These are phyloP conservation scores for Chrysemys picta DNA, from an alignment of 2,113 vertebrate genomes.

Conservation along the genomic window DNA sequence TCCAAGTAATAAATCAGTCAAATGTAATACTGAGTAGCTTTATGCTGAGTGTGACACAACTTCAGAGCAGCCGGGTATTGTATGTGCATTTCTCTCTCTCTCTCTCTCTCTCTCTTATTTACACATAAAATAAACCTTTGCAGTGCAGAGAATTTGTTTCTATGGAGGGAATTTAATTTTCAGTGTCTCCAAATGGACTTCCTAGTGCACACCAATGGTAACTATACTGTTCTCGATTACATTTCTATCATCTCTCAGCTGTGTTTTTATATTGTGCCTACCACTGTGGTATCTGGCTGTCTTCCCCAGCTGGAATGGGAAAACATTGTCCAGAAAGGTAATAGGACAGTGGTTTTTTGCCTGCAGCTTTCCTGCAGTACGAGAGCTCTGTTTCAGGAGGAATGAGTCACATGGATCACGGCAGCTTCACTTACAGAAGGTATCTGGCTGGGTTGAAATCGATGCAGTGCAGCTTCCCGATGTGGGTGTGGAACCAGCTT, in stretches of 20 bases:
- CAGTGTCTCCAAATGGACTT: not conserved
- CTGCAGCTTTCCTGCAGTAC: not conserved
- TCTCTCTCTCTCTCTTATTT: not conserved
- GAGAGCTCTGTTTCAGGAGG: not conserved
- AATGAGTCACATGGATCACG: not conserved
- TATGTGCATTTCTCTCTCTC: fast-evolving
- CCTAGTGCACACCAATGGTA: not conserved
- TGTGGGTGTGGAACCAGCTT: not conserved
- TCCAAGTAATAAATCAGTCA: slow-evolving; percentile 24
- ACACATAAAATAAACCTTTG: not conserved
- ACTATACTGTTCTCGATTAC: not conserved
- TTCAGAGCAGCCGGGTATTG: slow-evolving; percentile 9
- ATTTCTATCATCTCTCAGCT: not conserved
- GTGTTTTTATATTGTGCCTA: not conserved
- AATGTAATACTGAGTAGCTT: slow-evolving; percentile 8
- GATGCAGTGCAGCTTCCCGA: not conserved
- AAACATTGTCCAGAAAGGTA: not conserved
- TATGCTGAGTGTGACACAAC: not conserved
- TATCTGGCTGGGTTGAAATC: slow-evolving; percentile 14
- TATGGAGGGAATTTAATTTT: not conserved
- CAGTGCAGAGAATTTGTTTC: not conserved
- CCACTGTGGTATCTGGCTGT: not conserved
- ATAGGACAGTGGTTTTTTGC: not conserved
- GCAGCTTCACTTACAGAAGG: not conserved
- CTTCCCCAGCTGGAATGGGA: not conserved